Base-by-base conservation (phyloP, 2,113 vertebrate species). In the Microcebus tavaratra region DNA sequence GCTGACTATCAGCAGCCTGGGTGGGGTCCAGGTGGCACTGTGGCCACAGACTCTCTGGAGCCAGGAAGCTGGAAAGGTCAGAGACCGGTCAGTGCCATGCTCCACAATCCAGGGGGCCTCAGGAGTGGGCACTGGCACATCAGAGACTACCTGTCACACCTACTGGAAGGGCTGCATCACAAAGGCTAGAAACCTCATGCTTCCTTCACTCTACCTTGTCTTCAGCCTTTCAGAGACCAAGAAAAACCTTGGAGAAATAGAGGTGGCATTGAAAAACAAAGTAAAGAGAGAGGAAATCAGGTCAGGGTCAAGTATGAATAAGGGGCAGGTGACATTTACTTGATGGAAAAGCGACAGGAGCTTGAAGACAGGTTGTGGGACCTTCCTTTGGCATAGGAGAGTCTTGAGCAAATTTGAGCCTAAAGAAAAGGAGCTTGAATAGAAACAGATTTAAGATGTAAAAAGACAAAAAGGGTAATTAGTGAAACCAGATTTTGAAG, bases 401-500 rank as follows among this genome's bases (percentile, higher is more conserved):
- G 9, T 13, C 63, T 80, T 61, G 34, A 84, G 68, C 73, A 95
- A 83, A 86, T 55, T 55, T 50, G 14, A 95, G 13, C 31, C 88
- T 42, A 61, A 63, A 31, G 11, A 20, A 81, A 91, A 94, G 11
- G 18, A 14, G 6, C 8, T 39, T n/a, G 45, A 34, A 27, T 29
- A 84, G 83, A 95, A 94, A 90, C 70, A 13, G 11, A 95, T 55
- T 97, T 89, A 85, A 78, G 93, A 75, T 57, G 18, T 53, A 34
- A 53, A 53, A 34, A 78, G 31, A 63, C 61, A 63, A 63, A 27
- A 34, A 21, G n/a, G 1, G 3, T 70, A 21, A 75, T 34, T 57
- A 65, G 34, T 67, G 15, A 88, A 81, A 81, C 14, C 21, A 57
- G 18, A 90, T 78, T 31, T 39, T 65, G 18, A 91, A 90, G 67